Base-by-base conservation (phyloP, 2,797 vertebrate species). In the Morus bassanus region DNA sequence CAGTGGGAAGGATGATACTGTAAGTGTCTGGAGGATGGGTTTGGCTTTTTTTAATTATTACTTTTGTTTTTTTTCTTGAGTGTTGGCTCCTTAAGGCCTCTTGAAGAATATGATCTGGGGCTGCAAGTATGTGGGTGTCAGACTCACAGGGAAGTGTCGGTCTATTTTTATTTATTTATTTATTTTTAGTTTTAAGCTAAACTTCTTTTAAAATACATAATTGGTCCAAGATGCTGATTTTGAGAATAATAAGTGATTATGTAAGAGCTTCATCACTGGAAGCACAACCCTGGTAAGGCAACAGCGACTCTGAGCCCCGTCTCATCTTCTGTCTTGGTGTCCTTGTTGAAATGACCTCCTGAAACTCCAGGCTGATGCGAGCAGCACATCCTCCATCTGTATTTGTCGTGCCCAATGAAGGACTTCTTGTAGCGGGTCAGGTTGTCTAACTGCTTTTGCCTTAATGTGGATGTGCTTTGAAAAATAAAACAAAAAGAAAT, bases 371-470 rank as follows among this genome's bases (percentile, higher is more conserved):
- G 43, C 53, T 63, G 70, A 46, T 0, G 1, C 6, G 33, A 72
- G 57, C 16, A 43, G 37, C 4, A 2, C 24, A 6, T 48, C 39
- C 14, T 85, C 27, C 18, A 6, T 7, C 50, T 1, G 1, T 39
- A 10, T 14, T 27, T 50, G 27, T 53, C 0, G 0, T 56, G 33
- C 18, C 24, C 28, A 19, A 2, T 8, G 35, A 31, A 65, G 22
- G 53, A 50, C 25, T 10, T 50, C 39, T 43, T 24, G 5, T 8
- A 22, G 54, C 2, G 3, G 14, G 14, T 13, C 23, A 6, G 15
- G 11, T 14, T 86, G n/a, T 41, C 33, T 22, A 28, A 31, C 31
- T 3, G 0, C 19, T 59, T 74, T 30, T 46, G 39, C 5, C 5
- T 30, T 30, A 6, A 37, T 21, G 27, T 27, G 24, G 30, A 31